Base-by-base conservation (phyloP, 2,888 invertebrate species). In the Torymus tubicola region DNA sequence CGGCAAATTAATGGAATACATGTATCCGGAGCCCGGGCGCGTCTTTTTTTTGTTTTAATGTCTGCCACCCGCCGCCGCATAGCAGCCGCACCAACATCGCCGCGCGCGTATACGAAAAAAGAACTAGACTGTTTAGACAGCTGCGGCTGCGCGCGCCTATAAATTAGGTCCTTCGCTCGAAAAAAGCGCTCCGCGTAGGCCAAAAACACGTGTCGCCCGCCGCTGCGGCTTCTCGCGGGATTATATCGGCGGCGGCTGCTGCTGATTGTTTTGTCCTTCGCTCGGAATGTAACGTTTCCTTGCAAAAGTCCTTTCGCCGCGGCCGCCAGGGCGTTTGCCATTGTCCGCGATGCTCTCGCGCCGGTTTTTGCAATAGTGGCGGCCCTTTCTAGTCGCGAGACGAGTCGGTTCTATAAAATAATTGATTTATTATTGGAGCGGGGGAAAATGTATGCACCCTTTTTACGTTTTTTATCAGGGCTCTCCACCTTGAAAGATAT, bases 121-220 rank as follows among this genome's bases (percentile, higher is more conserved):
- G 71, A 80, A 77, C 69, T 53, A 31, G 42, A 63, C 77, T 78
- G 78, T 82, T 81, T 82, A 65, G 79, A 82, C 79, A 82, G 76
- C 79, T 80, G 79, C 31, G 21, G 13, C 52, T 64, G 76, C 61
- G 75, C 10, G 64, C 58, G 73, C 64, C 77, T 77, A 82, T 82
- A 82, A 82, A 82, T 82, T 82, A 73, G 75, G 57, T 50, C 70
- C 61, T 67, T 31, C 52, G 71, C 24, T 13, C 5, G 21, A 72
- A 71, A 70, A 74, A 74, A 78, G 53, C 11, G 14, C 31, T 24
- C 18, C 21, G 18, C 24, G 21, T 50, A 61, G 58, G n/a, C 70
- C 42, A 57, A 76, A 78, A 81, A 82, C 81, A 82, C 73, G 78
- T 82, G 81, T 79, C 68, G 70, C 53, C 31, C 31, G 31, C 31